Evolutionary conservation across 2,888 invertebrate species (phyloP).

Genomic region (Saturnia pavonia): DNA sequence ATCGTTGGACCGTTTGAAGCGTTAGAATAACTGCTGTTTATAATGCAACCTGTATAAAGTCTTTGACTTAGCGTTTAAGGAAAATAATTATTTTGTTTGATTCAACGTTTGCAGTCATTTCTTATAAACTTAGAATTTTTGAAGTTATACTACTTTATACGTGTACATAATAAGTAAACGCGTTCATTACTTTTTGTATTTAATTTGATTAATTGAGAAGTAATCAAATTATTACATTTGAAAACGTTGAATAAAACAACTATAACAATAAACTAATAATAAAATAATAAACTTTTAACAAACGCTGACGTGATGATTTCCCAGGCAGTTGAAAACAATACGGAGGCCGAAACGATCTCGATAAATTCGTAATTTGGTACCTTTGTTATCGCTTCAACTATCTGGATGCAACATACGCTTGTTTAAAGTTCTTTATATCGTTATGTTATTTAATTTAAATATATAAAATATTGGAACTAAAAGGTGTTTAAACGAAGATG

Average conservation of each 20-base stretch:
- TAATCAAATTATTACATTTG: background rate
- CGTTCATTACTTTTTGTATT: too few species aligned
- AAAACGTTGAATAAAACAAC: background rate
- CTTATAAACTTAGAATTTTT: too few species aligned
- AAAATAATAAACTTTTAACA: too few species aligned
- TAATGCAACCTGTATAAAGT: background rate
- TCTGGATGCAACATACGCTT: conserved; percentile 30
- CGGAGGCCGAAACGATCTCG: conserved; percentile 46
- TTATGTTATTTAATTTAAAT: background rate
- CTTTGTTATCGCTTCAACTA: conserved; percentile 53
- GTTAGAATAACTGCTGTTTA: background rate
- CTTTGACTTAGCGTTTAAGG: background rate
- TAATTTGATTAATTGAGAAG: background rate
- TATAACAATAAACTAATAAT: conserved; percentile 8
- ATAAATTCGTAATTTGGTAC: conserved; percentile 62
- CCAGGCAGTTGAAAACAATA: conserved; percentile 50
- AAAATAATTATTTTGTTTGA: background rate
- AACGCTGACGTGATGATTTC: conserved; percentile 43
- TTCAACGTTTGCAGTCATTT: too few species aligned
- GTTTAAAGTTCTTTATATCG: too few species aligned
- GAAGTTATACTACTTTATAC: too few species aligned
- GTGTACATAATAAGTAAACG: too few species aligned
- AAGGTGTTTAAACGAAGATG: background rate
- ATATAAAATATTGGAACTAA: too few species aligned
- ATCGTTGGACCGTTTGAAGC: conserved; percentile 6